phyloP scores from a whole-genome alignment of 2,888 invertebrate genomes.

The Aspidapion aeneum region DNA sequence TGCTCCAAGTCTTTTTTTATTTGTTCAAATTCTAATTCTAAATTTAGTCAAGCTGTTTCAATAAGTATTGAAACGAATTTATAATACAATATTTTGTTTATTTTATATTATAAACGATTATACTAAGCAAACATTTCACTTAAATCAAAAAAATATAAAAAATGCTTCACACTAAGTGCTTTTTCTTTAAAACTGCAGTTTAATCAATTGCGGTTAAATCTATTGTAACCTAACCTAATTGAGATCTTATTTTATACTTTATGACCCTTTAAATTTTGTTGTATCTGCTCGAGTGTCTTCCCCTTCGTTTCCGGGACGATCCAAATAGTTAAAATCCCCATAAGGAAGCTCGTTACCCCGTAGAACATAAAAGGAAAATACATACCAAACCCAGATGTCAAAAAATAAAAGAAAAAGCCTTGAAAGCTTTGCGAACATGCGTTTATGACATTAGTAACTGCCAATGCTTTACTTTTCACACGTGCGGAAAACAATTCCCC shows the following conservation, averaged over 20 bases:
- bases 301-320: constrained; percentile 42
- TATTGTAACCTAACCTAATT: no score
- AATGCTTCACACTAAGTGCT: no score
- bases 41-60: no score
- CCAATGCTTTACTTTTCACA: constrained; percentile 36
- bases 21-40: no score
- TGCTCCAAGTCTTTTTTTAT: constrained; percentile 33
- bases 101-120: no score
- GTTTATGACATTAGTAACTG: constrained; percentile 17
- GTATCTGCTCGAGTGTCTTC: not conserved
- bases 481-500: constrained; percentile 39
- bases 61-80: no score
- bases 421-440: constrained; percentile 15
- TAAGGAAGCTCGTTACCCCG: constrained; percentile 30
- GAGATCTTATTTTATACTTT: not conserved
- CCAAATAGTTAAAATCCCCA: constrained; percentile 32
- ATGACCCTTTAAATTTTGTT: not conserved
- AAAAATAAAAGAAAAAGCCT: constrained; percentile 37
- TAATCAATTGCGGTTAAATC: no score
- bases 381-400: constrained; percentile 35
- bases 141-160: no score
- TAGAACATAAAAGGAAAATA: constrained; percentile 39
- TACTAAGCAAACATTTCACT: no score
- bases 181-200: no score
- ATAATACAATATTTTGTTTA: no score